phyloP scores from a whole-genome alignment of 2,888 invertebrate genomes.

The Choreutis nemorana region DNA sequence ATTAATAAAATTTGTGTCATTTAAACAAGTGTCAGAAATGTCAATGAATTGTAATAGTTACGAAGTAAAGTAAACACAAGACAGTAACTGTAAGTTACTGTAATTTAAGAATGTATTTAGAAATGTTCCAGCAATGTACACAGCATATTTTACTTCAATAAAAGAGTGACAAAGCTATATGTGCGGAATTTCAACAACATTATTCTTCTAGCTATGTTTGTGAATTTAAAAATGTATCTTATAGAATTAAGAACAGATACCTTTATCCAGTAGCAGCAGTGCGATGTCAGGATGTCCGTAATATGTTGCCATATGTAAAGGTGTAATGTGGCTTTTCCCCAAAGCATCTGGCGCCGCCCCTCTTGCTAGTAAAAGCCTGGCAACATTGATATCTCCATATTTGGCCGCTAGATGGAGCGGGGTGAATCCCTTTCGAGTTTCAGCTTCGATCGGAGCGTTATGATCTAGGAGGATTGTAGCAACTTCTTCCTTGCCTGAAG shows the following conservation, averaged over 20 bases:
- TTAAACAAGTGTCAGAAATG: too few relatives aligned
- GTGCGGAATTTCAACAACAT: too few relatives aligned
- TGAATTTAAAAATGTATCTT: not conserved
- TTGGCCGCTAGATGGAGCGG: constrained; percentile 97
- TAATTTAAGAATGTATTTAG: too few relatives aligned
- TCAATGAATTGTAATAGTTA: too few relatives aligned
- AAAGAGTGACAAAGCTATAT: constrained; percentile 4
- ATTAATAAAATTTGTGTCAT: too few relatives aligned
- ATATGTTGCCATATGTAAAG: constrained; percentile 96
- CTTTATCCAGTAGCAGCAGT: constrained; percentile 87
- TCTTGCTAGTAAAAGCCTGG: constrained; percentile 83
- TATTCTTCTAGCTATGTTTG: too few relatives aligned
- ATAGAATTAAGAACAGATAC: constrained; percentile 28
- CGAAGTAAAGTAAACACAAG: too few relatives aligned
- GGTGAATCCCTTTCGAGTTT: constrained; percentile 97
- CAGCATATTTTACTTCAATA: too few relatives aligned
- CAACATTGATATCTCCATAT: constrained; percentile 93
- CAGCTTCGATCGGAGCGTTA: constrained; percentile 85
- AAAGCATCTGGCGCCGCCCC: constrained; percentile 90
- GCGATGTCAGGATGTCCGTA: constrained; percentile 95
- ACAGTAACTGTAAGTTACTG: too few relatives aligned
- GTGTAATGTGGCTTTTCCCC: constrained; percentile 94
- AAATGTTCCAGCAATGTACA: too few relatives aligned
- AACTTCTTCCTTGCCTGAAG: constrained; percentile 80
- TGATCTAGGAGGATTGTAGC: constrained; percentile 90